A percentile compares a stretch with the other conserved stretches of the same genome.
These are phyloP conservation scores for Ploceus nigricollis DNA, from an alignment of 2,113 vertebrate genomes.

Conservation along the genomic window DNA sequence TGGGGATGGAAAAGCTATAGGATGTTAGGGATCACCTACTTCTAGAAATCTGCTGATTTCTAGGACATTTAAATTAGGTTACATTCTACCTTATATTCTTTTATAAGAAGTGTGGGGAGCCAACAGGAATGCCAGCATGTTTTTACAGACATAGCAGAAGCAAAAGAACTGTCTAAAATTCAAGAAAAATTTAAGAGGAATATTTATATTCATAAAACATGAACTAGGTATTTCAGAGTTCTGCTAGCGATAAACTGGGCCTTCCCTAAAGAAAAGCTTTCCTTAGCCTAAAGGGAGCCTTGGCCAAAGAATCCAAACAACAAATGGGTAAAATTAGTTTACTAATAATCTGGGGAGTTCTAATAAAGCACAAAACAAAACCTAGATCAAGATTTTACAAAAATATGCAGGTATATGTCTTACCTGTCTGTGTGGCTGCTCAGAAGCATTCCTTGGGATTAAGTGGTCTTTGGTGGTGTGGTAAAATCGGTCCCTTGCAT, in stretches of 20 bases:
- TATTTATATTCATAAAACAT: not conserved
- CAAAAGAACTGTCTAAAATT: not conserved
- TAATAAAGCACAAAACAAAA: not conserved
- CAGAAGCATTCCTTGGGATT: not conserved
- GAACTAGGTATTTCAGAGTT: not conserved
- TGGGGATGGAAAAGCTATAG: not conserved
- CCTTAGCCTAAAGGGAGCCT: not conserved
- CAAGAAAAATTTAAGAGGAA: not conserved
- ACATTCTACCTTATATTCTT: not conserved
- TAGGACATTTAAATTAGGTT: not conserved
- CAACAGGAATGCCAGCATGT: not conserved
- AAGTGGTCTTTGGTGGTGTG: not conserved
- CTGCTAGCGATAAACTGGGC: not conserved
- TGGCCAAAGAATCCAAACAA: not conserved
- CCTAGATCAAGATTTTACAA: not conserved
- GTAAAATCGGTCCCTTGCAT: not conserved
- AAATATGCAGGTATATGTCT: not conserved
- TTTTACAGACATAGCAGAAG: not conserved
- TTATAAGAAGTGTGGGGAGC: not conserved
- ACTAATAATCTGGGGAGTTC: not conserved
- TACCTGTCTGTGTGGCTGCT: rapidly evolving
- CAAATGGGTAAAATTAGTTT: not conserved
- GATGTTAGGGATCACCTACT: not conserved
- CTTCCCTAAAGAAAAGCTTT: not conserved
- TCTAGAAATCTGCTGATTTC: not conserved